These are phyloP conservation scores for Atta texana DNA, from an alignment of 1,140 invertebrate species.

Conservation along the genomic window DNA sequence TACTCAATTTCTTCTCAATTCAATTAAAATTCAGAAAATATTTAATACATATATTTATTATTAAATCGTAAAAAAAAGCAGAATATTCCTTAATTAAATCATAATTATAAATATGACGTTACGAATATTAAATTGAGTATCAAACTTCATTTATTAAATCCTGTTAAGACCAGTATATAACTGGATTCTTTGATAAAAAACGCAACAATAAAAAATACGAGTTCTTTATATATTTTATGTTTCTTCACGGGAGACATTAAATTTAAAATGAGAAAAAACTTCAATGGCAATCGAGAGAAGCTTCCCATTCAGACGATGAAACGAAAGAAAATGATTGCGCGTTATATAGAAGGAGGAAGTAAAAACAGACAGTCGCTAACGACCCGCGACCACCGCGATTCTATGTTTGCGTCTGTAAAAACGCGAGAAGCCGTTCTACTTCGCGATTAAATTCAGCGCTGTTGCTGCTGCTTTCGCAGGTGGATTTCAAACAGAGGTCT, in stretches of 20 bases:
- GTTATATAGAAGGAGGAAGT: not conserved
- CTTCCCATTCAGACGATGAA: slow-evolving; percentile 60
- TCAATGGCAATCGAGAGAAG: slow-evolving; percentile 49
- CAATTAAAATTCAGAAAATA: not conserved
- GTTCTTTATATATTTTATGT: not conserved
- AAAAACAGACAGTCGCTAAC: slow-evolving; percentile 73
- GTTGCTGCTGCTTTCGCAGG: slow-evolving; percentile 13
- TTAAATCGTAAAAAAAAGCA: not conserved
- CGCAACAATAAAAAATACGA: not conserved
- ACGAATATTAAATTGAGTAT: not conserved
- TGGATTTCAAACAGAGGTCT: not conserved
- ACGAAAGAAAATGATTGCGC: slow-evolving; percentile 36
- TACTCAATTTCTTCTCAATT: not conserved
- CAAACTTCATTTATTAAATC: not conserved
- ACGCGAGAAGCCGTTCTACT: slow-evolving; percentile 38
- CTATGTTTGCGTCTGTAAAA: slow-evolving; percentile 65
- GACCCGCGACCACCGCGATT: slow-evolving; percentile 72
- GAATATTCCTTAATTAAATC: not conserved
- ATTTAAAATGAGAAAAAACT: slow-evolving; percentile 18
- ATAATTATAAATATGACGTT: not conserved
- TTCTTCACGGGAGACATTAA: not conserved
- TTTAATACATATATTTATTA: not conserved
- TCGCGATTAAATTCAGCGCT: slow-evolving; percentile 25
- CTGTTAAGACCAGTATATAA: not conserved
- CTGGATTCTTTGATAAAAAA: not conserved